Evolutionary conservation across 2,113 vertebrate species (phyloP), one percentile per base, ranked within the genome.

Genomic region (Aegotheles bennettii): DNA sequence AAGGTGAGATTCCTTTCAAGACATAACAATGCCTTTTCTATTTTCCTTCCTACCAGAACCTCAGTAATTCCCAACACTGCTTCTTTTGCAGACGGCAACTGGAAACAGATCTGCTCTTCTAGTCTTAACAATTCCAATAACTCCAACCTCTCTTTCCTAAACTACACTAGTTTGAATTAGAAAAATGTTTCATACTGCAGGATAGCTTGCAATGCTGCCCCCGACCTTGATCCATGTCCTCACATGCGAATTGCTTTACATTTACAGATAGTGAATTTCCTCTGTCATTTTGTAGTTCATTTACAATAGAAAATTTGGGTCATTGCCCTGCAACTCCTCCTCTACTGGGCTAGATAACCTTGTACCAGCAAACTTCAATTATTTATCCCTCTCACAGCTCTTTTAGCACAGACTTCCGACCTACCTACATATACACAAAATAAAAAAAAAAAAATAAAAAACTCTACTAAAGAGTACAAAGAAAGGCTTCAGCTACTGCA

Each of bases 241-340:
- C 42, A 25, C 21, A 23, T 5, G 16, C 0, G 0, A 28, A 25
- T 10, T 82, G 48, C 4, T 64, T 73, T 47, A 42, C 6, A 19
- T 8, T 79, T 79, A 57, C 11, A 16, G 23, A 40, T 16, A 29
- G 8, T n/a, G 11, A 47, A 63, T 29, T 29, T 53, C 31, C n/a
- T 51, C 50, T 43, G 10, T 15, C 45, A 67, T 43, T 60, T 73
- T 56, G 33, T 21, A 83, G n/a, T 17, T 79, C 13, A 45, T 68
- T 73, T 51, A 51, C 9, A 73, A 17, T 9, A 73, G 7, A 11
- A 13, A 45, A 47, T 40, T 50, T 67, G 40, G 29, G 19, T 43
- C 29, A 67, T 3, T 45, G 48, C 17, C 21, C 21, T 61, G 42
- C 21, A 68, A 31, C 33, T 65, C 43, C 64, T 40, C 53, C 26